Percentiles rank a stretch among this genome's conserved stretches.
These are phyloP conservation scores for Drosophila teissieri DNA, from an alignment of 1,140 invertebrate genomes.

Conservation along the genomic window DNA sequence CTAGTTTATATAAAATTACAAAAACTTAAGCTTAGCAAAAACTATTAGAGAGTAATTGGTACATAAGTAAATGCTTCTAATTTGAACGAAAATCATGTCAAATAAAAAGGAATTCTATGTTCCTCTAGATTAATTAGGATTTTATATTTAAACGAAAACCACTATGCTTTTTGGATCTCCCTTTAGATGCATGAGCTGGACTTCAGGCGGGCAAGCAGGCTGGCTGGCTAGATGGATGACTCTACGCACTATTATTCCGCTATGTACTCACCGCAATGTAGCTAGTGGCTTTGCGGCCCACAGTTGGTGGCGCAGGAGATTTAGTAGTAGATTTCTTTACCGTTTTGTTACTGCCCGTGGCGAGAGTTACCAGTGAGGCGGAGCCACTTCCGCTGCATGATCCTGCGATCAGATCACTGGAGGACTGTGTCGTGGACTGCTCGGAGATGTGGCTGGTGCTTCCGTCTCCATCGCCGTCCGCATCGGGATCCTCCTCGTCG, in stretches of 20 bases:
- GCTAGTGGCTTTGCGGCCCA: constrained; percentile 87
- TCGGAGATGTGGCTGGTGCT: constrained; percentile 73
- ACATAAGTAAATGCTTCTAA: too few relatives aligned
- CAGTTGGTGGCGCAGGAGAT: constrained; percentile 85
- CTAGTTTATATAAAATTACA: background rate
- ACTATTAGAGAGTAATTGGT: too few relatives aligned
- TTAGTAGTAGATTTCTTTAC: constrained; percentile 83
- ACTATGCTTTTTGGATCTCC: constrained; percentile 8
- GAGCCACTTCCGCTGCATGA: constrained; percentile 18
- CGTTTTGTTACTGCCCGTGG: constrained; percentile 60
- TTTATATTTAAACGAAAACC: background rate
- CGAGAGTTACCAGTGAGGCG: constrained; percentile 49
- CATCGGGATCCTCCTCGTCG: constrained; percentile 65
- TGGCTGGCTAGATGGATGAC: constrained; percentile 34
- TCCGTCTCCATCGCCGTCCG: constrained; percentile 70
- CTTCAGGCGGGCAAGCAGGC: constrained; percentile 30
- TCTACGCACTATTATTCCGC: constrained; percentile 78
- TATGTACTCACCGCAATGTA: constrained; percentile 87
- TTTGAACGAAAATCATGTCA: too few relatives aligned
- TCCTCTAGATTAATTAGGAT: too few relatives aligned
- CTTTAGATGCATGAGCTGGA: constrained; percentile 19
- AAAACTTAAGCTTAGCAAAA: too few relatives aligned
- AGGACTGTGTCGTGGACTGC: constrained; percentile 69
- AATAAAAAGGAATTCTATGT: too few relatives aligned
- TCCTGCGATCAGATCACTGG: constrained; percentile 46